Base-by-base conservation (phyloP, 1,140 invertebrate genomes). In the Zaprionus camerounensis region DNA sequence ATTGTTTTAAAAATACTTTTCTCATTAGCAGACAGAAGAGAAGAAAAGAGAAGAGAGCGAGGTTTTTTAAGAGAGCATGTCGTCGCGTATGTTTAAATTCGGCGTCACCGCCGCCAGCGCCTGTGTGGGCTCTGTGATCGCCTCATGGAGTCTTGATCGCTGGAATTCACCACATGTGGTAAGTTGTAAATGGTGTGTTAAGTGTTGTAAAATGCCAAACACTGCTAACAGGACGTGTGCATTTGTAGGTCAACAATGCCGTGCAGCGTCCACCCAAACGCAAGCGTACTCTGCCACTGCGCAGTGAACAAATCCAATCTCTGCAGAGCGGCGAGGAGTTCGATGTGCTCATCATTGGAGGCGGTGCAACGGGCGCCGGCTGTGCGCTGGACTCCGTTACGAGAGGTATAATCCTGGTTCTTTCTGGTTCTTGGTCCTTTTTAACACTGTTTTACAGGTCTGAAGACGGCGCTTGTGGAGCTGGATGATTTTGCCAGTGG, bases 401-500 rank as follows among this genome's bases (percentile, higher is more conserved):
- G 3, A 94, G 98, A 95, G 98, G 83, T 96, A 62, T 15, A 20
- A 5, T 36, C 6, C 5, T 17, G 5, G 7, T 17, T 22, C 5
- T 22, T 22, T 49, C 9, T 22, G 15, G 6, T 22, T 22, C 22
- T 55, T 55, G 12, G 6, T 56, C 6, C 1, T 15, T 13, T 38
- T 20, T 12, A 38, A 26, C 7, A 11, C 7, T 6, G 0, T 1
- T 4, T 0, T 1, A 0, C 51, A 71, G 84, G 85, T 26, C 94
- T 99, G 41, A 99, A 98, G 92, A 99, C 99, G 13, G 98, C 98
- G 0, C 92, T 99, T 34, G 97, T 99, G 2, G 99, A 99, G 93
- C 95, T 96, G 59, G 99, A 99, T 93, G 99, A 99, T 93, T 99
- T 99, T 94, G 96, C 98, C 6, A 98, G 98, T 68, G 99, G 99